Base-by-base conservation (phyloP, 2,113 vertebrate species). In the Pluvianellus socialis region DNA sequence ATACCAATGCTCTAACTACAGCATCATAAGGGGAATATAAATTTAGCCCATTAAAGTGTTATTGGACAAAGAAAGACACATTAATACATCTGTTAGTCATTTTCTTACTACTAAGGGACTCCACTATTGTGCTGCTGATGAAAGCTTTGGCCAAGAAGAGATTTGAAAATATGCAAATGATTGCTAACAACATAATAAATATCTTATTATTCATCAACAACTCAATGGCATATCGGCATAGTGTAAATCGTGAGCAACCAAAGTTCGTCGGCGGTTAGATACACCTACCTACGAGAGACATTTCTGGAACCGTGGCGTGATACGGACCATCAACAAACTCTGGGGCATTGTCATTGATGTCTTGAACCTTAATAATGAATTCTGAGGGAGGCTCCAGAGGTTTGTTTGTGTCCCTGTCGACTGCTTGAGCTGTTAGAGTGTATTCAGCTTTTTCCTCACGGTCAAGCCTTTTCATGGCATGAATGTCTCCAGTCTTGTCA, bases 281-380 rank as follows among this genome's bases (percentile, higher is more conserved):
- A 75, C 87, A 99, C 99, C 81, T 98, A 99, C 99, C 99, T 83
- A 99, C 99, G 75, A 99, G 92, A 65, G 99, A 99, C 99, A 99
- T 99, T 96, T 99, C 99, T 18, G 99, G 99, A 81, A 99, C 99
- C 0, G 98, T 99, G 21, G 99, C 99, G 13, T 99, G 98, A 97
- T 99, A 99, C 2, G 99, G 99, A 26, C 99, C 99, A 61, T 99
- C 98, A 4, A 98, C 98, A 97, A 99, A 99, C 96, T 99, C 99
- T 0, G 99, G 99, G 4, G 99, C 98, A 35, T 99, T 99, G 98
- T 99, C 99, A n/a, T 99, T 99, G 98, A 99, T 99, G 98, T 99
- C 99, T 97, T 99, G 99, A 73, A 99, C 99, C 98, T 99, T 99
- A 91, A 99, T 99, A 97, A 99, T 99, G 98, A 99, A 99, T 97